Evolutionary conservation across 2,888 invertebrate genomes (phyloP).

Genomic region (Drosophila helvetica): DNA sequence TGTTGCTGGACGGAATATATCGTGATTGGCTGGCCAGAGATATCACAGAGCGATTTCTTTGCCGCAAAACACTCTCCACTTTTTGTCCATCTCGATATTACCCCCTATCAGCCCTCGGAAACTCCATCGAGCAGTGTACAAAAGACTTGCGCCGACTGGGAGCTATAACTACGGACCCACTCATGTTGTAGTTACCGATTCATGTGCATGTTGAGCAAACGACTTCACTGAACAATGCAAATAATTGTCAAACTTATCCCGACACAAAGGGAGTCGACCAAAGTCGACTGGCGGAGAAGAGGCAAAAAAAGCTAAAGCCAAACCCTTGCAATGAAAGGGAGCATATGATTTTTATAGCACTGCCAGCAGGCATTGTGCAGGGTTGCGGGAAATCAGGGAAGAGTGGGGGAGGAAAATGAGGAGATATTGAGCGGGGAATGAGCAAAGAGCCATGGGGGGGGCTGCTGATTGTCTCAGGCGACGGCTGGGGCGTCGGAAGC

Average conservation of each 20-base stretch:
- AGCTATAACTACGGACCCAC: conserved; percentile 58
- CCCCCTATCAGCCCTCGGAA: not conserved
- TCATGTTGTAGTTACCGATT: conserved; percentile 76
- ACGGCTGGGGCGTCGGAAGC: not conserved
- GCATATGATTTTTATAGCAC: conserved; percentile 73
- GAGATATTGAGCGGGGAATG: conserved; percentile 17
- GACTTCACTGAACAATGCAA: conserved; percentile 75
- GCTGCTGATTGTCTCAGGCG: conserved; percentile 62
- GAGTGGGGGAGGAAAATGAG: conserved; percentile 11
- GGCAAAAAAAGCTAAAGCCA: conserved; percentile 20
- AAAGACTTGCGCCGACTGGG: conserved; percentile 33
- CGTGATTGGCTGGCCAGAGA: not conserved
- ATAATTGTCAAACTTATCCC: conserved; percentile 76
- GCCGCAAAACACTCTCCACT: not conserved
- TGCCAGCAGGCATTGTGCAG: conserved; percentile 64
- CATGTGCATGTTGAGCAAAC: conserved; percentile 74
- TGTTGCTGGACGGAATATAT: too few relatives aligned
- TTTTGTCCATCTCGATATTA: conserved; percentile 17
- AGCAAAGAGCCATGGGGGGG: conserved; percentile 30
- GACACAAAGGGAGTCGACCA: conserved; percentile 51
- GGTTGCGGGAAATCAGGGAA: conserved; percentile 45
- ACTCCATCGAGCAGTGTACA: conserved; percentile 38
- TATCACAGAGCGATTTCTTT: not conserved
- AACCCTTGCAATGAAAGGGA: conserved; percentile 54
- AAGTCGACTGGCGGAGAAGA: conserved; percentile 25